Evolutionary conservation across 1,140 invertebrate species (phyloP).

Genomic region (Vollenhovia emeryi): DNA sequence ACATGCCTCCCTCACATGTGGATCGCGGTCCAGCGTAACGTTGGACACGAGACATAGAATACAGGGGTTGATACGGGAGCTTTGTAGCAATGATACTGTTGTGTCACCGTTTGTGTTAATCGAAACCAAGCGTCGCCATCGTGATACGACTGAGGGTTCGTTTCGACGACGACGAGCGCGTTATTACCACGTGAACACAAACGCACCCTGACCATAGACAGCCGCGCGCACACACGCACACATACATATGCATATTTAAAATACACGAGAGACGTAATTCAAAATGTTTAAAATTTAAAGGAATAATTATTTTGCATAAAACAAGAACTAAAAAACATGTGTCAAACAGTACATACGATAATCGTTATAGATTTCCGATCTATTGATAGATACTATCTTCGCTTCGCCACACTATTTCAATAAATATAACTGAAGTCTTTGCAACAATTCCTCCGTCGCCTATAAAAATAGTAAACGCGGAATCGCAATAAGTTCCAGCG

Average conservation of each 20-base stretch:
- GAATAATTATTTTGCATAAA: background rate
- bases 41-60: slow-evolving; percentile 41
- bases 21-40: slow-evolving; percentile 37
- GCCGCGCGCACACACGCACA: no score
- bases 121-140: slow-evolving; percentile 63
- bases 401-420: slow-evolving; percentile 43
- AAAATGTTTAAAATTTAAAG: background rate
- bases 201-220: background rate
- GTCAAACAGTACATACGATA: background rate
- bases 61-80: slow-evolving; percentile 58
- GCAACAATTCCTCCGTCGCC: slow-evolving; percentile 60
- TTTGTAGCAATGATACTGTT: slow-evolving; percentile 80
- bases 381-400: background rate
- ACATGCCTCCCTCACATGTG: slow-evolving; percentile 7
- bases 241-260: no score
- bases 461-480: slow-evolving; percentile 71
- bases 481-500: slow-evolving; percentile 71
- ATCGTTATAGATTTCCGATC: slow-evolving; percentile 14
- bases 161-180: slow-evolving; percentile 62
- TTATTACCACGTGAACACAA: background rate
- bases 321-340: background rate
- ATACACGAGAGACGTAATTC: background rate
- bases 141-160: slow-evolving; percentile 52
- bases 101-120: slow-evolving; percentile 74
- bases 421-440: slow-evolving; percentile 66